A percentile compares a stretch with the other conserved stretches of the same genome.
These are phyloP conservation scores for Heterohyrax brucei DNA, from an alignment of 2,797 vertebrate genomes.

Conservation along the genomic window DNA sequence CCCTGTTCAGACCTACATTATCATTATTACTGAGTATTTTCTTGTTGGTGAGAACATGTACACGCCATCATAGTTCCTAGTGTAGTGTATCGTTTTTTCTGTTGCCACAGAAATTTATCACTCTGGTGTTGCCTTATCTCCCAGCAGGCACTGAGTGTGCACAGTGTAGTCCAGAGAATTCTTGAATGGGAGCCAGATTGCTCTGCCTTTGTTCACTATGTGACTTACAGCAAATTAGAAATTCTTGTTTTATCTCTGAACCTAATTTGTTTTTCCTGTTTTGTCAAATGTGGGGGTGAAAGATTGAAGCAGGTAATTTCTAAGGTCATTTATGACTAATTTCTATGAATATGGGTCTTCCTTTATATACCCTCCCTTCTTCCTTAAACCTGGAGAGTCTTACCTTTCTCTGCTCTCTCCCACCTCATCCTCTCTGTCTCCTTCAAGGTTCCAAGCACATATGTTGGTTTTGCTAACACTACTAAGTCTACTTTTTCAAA, in stretches of 20 bases:
- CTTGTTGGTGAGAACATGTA: slow-evolving; percentile 22
- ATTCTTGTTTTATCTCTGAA: slow-evolving; percentile 60
- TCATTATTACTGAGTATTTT: slow-evolving; percentile 39
- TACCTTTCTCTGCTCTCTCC: slow-evolving; percentile 6
- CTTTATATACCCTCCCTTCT: not conserved
- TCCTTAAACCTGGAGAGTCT: not conserved
- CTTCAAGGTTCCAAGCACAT: not conserved
- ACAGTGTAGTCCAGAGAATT: not conserved
- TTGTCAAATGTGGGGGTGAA: slow-evolving; percentile 23
- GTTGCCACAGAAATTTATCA: not conserved
- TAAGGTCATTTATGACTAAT: not conserved
- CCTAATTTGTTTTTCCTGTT: not conserved
- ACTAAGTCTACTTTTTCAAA: slow-evolving; percentile 32
- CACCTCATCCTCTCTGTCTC: not conserved
- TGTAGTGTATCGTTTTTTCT: slow-evolving; percentile 35
- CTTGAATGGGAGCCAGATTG: slow-evolving; percentile 25
- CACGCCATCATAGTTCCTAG: slow-evolving; percentile 28
- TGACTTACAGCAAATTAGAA: slow-evolving; percentile 64
- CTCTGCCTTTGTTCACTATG: slow-evolving; percentile 38
- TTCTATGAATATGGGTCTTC: not conserved
- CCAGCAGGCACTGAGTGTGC: not conserved
- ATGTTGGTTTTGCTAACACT: slow-evolving; percentile 30
- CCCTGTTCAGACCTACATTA: not conserved
- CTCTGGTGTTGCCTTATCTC: slow-evolving; percentile 19
- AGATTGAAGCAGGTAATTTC: not conserved